Evolutionary conservation across 2,888 invertebrate genomes (phyloP).

Genomic region (Acanthosepion lycidas): DNA sequence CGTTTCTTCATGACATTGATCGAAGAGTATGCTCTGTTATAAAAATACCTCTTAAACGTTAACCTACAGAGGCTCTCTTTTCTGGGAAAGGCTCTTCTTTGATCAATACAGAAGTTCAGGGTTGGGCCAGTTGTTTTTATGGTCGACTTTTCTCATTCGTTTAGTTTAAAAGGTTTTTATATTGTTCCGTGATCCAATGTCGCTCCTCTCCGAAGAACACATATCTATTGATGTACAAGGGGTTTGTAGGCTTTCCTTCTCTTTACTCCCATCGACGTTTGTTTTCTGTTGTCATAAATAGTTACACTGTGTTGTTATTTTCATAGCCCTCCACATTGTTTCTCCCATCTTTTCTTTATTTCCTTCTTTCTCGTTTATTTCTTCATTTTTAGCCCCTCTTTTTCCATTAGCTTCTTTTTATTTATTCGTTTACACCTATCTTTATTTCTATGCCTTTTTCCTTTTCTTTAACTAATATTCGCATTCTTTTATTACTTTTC

Average conservation of each 20-base stretch:
- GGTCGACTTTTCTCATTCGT: conserved; percentile 33
- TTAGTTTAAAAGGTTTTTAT: conserved; percentile 17
- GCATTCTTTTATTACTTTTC: no score
- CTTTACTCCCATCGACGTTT: background rate
- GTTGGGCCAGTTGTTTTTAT: conserved; percentile 11
- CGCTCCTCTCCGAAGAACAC: background rate
- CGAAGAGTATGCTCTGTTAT: background rate
- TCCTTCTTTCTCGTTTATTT: no score
- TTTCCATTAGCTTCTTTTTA: no score
- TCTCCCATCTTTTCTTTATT: no score
- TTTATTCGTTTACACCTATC: no score
- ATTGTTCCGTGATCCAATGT: background rate
- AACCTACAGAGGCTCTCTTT: background rate
- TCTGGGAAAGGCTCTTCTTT: background rate
- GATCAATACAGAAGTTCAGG: background rate
- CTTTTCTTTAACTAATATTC: no score
- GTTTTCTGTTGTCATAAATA: background rate
- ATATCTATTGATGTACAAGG: background rate
- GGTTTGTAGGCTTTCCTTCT: background rate
- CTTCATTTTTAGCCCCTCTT: no score
- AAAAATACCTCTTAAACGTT: conserved; percentile 11
- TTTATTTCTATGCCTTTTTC: no score
- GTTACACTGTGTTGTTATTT: no score
- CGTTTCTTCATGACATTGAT: background rate
- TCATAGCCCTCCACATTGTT: no score